Base-by-base conservation (phyloP, 1,140 invertebrate species). In the Drosophila tristis region DNA sequence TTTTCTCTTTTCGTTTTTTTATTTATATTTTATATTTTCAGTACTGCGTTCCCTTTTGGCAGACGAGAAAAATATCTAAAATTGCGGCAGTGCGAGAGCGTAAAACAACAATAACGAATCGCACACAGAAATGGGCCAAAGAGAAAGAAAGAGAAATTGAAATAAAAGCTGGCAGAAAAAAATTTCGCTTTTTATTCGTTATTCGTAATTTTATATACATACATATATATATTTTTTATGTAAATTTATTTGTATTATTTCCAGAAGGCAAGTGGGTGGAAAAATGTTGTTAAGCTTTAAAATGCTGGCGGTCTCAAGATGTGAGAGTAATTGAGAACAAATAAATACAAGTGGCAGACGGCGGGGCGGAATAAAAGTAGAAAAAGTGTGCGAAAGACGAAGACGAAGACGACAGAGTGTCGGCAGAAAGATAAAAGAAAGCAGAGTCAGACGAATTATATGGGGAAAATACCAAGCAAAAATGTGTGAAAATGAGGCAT, bases 241-340 rank as follows among this genome's bases (percentile, higher is more conserved):
- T 13, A 13, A 13, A 13, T 56, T 48, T 25, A 26, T 59, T 75
- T 60, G 43, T 60, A 55, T 75, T 80, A 76, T 82, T 78, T 64
- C 47, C 59, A 63, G 49, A 59, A 75, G 57, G 45, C 72, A 76
- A 60, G 56, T 70, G 63, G 51, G 73, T 68, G 73, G 64, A 61
- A 59, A 82, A 82, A 78, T 71, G 80, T 77, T 75, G 78, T 82
- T 75, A 78, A 78, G 82, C 82, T 86, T 87, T 78, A 86, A 87
- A 85, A 60, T 62, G 67, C 68, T 72, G 43, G 56, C 53, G 47
- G 29, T 57, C 35, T 42, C 54, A 45, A 64, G 47, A 73, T 74
- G 48, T 73, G 58, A 55, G 39, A 64, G 66, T 70, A 74, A 74
- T 74, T 73, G 70, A 56, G 75, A 79, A 82, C 80, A 82, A 84